phyloP scores from a whole-genome alignment of 2,797 vertebrate genomes.

The Galaxias olidus region DNA sequence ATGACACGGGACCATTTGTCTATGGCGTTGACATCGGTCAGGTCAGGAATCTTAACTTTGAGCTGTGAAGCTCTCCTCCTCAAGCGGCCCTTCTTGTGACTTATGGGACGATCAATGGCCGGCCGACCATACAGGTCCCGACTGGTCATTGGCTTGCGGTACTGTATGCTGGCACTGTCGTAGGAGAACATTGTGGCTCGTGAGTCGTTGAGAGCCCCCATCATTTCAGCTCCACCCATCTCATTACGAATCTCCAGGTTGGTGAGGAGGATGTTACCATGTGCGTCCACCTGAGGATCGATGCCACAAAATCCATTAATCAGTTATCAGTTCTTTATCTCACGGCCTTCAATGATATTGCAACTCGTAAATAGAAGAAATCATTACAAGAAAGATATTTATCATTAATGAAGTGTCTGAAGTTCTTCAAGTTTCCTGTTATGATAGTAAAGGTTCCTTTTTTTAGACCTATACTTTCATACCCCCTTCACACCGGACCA shows the following conservation, averaged over 20 bases:
- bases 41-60: slow-evolving; percentile 93
- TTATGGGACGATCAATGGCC: slow-evolving; percentile 76
- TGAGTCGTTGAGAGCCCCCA: slow-evolving; percentile 74
- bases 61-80: slow-evolving; percentile 88
- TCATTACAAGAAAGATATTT: no score
- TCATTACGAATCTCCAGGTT: slow-evolving; percentile 82
- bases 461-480: no score
- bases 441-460: no score
- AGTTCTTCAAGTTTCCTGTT: no score
- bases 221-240: slow-evolving; percentile 78
- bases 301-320: no score
- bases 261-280: slow-evolving; percentile 87
- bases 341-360: not conserved
- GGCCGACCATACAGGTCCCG: slow-evolving; percentile 83
- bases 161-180: slow-evolving; percentile 88
- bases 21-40: slow-evolving; percentile 94
- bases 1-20: slow-evolving; percentile 96
- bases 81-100: slow-evolving; percentile 83
- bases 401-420: no score
- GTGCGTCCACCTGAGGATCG: slow-evolving; percentile 89
- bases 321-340: no score
- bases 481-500: no score
- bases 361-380: not conserved
- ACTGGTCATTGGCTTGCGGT: slow-evolving; percentile 83
- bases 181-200: slow-evolving; percentile 80